These are phyloP conservation scores for Amiota minor DNA, from an alignment of 2,888 invertebrate genomes.

Conservation along the genomic window DNA sequence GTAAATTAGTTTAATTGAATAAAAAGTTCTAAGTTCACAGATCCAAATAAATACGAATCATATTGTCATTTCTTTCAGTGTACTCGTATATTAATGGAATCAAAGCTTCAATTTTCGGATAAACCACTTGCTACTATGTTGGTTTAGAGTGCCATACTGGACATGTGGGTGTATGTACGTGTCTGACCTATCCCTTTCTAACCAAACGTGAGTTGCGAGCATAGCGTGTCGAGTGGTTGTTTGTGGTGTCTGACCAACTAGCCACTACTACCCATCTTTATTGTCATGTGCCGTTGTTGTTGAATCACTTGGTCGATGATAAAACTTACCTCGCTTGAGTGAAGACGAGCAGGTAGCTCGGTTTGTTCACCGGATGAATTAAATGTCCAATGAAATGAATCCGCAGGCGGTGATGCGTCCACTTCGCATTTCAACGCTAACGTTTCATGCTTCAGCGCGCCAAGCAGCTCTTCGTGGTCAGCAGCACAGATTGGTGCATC, in stretches of 20 bases:
- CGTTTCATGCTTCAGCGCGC: slow-evolving; percentile 92
- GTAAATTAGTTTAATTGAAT: too few species aligned
- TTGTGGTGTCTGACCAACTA: not conserved
- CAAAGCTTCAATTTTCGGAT: slow-evolving; percentile 1
- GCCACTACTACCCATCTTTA: not conserved
- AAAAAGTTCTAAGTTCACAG: too few species aligned
- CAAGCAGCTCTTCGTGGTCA: slow-evolving; percentile 86
- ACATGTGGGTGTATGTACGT: too few species aligned
- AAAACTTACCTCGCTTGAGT: slow-evolving; percentile 74
- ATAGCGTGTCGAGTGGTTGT: slow-evolving; percentile 20
- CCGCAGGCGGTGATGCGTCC: slow-evolving; percentile 89
- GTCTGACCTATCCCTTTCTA: too few species aligned
- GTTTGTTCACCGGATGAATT: slow-evolving; percentile 91
- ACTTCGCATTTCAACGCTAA: slow-evolving; percentile 88
- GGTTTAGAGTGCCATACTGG: too few species aligned
- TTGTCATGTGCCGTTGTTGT: not conserved
- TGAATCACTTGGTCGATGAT: not conserved
- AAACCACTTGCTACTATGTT: too few species aligned
- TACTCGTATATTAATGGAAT: not conserved
- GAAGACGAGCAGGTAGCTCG: slow-evolving; percentile 81
- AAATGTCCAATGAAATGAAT: slow-evolving; percentile 93
- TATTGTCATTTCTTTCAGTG: not conserved
- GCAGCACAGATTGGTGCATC: slow-evolving; percentile 83
- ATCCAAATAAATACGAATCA: too few species aligned
- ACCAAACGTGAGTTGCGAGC: not conserved